A percentile compares a stretch with the other conserved stretches of the same genome.
phyloP scores from a whole-genome alignment of 2,113 vertebrate genomes.

The Triplophysa rosa region DNA sequence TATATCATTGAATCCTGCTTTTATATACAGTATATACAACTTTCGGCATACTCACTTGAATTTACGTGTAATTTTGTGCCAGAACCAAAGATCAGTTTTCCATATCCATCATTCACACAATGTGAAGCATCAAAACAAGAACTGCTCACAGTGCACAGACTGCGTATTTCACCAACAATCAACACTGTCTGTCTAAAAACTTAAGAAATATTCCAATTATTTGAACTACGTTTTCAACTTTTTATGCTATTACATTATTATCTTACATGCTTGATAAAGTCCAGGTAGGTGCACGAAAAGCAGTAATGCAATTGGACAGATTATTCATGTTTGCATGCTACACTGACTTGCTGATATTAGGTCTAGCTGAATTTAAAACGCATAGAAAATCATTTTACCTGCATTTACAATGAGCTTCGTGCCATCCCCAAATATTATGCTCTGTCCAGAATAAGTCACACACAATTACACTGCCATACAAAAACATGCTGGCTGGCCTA shows the following conservation, averaged over 20 bases:
- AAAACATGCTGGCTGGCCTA: slow-evolving; percentile 1
- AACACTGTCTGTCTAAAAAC: not conserved
- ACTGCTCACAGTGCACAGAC: not conserved
- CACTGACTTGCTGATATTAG: not conserved
- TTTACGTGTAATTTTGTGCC: slow-evolving; percentile 37
- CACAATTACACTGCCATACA: not conserved
- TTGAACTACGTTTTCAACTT: not conserved
- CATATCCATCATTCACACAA: slow-evolving; percentile 42
- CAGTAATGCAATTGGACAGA: not conserved
- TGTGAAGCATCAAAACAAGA: slow-evolving; percentile 4
- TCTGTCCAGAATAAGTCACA: slow-evolving; percentile 36
- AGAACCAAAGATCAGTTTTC: slow-evolving; percentile 38
- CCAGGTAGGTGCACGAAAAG: not conserved
- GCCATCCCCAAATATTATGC: slow-evolving; percentile 32
- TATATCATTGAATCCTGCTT: not conserved
- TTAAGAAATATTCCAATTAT: not conserved
- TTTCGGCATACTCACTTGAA: slow-evolving; percentile 38
- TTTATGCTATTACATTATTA: no score
- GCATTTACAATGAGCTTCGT: slow-evolving; percentile 34
- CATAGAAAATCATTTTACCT: slow-evolving; percentile 13
- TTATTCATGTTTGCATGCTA: not conserved
- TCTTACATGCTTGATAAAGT: not conserved
- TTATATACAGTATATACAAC: not conserved
- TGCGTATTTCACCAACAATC: not conserved
- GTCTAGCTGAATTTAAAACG: not conserved